These are phyloP conservation scores for Steatornis caripensis DNA, from an alignment of 2,113 vertebrate species.

Conservation along the genomic window DNA sequence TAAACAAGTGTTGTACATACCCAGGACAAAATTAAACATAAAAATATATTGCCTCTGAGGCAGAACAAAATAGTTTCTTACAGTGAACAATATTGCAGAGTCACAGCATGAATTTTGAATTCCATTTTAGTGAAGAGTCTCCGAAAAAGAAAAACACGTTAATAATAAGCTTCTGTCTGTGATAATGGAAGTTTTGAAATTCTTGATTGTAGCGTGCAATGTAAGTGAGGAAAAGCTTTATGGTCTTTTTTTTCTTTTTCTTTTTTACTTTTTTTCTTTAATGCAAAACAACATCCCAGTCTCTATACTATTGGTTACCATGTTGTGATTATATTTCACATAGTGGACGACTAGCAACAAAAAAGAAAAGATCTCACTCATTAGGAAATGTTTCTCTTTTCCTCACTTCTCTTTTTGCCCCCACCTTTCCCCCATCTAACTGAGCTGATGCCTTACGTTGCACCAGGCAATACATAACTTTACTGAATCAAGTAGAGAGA, in stretches of 20 bases:
- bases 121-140: conserved; percentile 55
- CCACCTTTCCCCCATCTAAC: background rate
- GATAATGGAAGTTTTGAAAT: conserved; percentile 52
- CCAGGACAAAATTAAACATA: conserved; percentile 73
- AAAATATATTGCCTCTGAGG: conserved; percentile 71
- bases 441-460: background rate
- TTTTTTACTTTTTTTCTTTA: background rate
- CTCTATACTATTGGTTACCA: background rate
- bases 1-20: conserved; percentile 70
- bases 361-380: background rate
- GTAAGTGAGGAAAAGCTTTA: background rate
- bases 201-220: background rate
- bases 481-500: background rate
- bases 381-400: background rate
- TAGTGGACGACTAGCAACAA: background rate
- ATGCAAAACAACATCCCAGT: background rate
- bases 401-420: background rate
- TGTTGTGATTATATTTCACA: background rate
- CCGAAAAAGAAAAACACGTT: conserved; percentile 60
- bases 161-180: conserved; percentile 62
- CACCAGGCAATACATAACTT: background rate
- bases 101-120: conserved; percentile 68
- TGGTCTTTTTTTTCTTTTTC: background rate
- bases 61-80: conserved; percentile 68
- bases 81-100: conserved; percentile 69